phyloP scores from a whole-genome alignment of 2,113 vertebrate species.

The Glareola pratincola region DNA sequence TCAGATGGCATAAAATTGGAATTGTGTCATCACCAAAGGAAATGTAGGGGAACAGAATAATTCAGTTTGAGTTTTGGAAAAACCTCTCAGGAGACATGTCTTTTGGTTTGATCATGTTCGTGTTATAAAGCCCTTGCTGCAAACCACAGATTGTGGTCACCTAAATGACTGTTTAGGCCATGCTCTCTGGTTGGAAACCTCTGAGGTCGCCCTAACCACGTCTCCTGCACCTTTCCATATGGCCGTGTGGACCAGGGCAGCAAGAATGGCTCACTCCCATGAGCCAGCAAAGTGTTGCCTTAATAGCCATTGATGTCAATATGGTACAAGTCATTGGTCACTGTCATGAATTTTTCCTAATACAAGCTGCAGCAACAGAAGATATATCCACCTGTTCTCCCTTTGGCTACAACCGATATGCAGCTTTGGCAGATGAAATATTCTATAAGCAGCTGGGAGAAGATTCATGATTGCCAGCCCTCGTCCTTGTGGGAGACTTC shows the following conservation, averaged over 20 bases:
- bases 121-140: not conserved
- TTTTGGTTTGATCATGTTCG: not conserved
- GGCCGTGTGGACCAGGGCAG: not conserved
- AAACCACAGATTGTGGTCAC: not conserved
- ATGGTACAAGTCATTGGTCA: not conserved
- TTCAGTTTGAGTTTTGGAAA: not conserved
- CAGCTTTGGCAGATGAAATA: not conserved
- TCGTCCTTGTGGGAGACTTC: not conserved
- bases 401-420: not conserved
- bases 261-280: fast-evolving
- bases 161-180: not conserved
- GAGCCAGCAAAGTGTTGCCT: not conserved
- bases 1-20: not conserved
- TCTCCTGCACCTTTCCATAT: not conserved
- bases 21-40: not conserved
- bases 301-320: not conserved
- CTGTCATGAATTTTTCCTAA: not conserved
- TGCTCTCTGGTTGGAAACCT: fast-evolving
- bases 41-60: not conserved
- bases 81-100: not conserved
- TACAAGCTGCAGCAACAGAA: not conserved
- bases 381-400: not conserved
- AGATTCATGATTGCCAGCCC: not conserved
- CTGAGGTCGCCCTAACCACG: not conserved
- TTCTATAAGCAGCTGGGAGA: not conserved